A percentile compares a stretch with the other conserved stretches of the same genome.
Evolutionary conservation across 2,888 invertebrate species (phyloP).

Genomic region (Teleogryllus oceanicus): DNA sequence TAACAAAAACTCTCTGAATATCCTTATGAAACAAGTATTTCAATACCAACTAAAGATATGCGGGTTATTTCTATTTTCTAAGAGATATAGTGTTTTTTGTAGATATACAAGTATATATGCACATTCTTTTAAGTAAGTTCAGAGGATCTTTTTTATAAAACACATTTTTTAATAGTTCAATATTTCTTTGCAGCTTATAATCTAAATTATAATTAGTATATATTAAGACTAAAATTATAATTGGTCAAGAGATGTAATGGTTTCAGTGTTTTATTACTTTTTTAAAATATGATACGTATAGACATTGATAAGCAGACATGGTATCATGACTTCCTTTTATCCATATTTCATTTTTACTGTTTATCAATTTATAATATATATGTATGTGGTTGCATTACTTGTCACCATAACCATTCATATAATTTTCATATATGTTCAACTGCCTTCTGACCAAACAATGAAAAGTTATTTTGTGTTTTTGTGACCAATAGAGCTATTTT

Average conservation of each 20-base stretch:
- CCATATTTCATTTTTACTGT: not conserved
- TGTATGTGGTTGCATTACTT: not conserved
- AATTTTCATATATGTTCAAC: not conserved
- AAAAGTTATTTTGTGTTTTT: not conserved
- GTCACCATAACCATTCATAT: not conserved
- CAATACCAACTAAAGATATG: no score
- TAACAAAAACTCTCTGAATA: no score
- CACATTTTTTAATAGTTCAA: not conserved
- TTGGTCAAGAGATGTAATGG: constrained; percentile 18
- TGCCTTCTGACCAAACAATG: constrained; percentile 8
- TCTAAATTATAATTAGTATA: constrained; percentile 18
- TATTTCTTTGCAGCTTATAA: constrained; percentile 10
- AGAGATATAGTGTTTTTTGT: not conserved
- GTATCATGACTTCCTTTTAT: not conserved
- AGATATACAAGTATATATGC: constrained; percentile 3
- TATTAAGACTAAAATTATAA: constrained; percentile 2
- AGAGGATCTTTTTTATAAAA: not conserved
- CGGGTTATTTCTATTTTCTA: not conserved
- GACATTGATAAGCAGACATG: constrained; percentile 18
- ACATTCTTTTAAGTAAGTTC: not conserved
- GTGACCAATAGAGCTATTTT: not conserved
- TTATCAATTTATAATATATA: not conserved
- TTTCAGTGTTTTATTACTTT: not conserved
- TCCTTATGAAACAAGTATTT: no score
- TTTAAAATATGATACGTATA: constrained; percentile 18